These are phyloP conservation scores for Cinclus cinclus DNA, from an alignment of 2,113 vertebrate genomes.

Conservation along the genomic window DNA sequence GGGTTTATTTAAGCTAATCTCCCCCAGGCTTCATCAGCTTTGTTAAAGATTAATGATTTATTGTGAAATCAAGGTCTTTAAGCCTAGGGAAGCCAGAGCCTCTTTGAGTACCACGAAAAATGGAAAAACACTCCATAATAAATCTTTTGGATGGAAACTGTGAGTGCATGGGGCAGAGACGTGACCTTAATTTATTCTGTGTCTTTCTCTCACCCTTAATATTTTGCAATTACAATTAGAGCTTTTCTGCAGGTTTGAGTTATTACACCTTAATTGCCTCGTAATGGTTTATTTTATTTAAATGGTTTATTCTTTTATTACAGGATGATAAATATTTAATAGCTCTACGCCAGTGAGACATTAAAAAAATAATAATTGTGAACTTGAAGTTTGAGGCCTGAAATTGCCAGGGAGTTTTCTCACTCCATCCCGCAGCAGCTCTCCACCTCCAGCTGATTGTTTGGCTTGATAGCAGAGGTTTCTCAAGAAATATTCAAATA, in stretches of 20 bases:
- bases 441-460: background rate
- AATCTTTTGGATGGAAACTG: conserved; percentile 41
- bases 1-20: conserved; percentile 64
- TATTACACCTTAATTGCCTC: conserved; percentile 1
- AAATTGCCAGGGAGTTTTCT: background rate
- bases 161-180: conserved; percentile 17
- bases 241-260: background rate
- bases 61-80: conserved; percentile 53
- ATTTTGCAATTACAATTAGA: conserved; percentile 27
- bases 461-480: background rate
- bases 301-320: conserved; percentile 10
- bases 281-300: conserved; percentile 24
- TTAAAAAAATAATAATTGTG: background rate
- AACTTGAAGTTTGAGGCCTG: background rate
- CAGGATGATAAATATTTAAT: background rate
- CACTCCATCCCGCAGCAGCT: background rate
- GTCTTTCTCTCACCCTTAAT: conserved; percentile 14
- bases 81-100: conserved; percentile 39
- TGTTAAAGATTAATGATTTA: conserved; percentile 52
- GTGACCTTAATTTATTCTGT: conserved; percentile 46
- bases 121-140: conserved; percentile 40
- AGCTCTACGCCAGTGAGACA: background rate
- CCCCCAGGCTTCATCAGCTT: conserved; percentile 39
- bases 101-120: conserved; percentile 1
- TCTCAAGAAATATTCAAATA: background rate